Evolutionary conservation across 2,797 vertebrate genomes (phyloP).

Genomic region (Coranthus polyacanthus): DNA sequence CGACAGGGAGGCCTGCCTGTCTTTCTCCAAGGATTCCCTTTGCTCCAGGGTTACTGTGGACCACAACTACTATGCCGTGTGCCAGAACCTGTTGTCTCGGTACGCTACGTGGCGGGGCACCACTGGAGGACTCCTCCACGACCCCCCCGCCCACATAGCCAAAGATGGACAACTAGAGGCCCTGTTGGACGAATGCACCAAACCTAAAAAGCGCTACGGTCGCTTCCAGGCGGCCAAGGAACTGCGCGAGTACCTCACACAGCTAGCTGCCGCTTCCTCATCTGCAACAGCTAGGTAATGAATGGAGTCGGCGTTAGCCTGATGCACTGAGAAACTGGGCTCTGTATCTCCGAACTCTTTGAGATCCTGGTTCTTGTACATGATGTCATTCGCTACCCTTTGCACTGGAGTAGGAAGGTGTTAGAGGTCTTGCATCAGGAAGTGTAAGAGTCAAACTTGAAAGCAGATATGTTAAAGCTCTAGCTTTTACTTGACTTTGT

Average conservation of each 20-base stretch:
- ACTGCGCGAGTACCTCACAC: slow-evolving; percentile 94
- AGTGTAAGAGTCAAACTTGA: slow-evolving; percentile 61
- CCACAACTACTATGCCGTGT: slow-evolving; percentile 98
- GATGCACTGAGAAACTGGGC: slow-evolving; percentile 62
- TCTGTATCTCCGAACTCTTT: slow-evolving; percentile 57
- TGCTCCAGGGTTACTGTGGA: slow-evolving; percentile 96
- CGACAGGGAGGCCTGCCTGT: slow-evolving; percentile 97
- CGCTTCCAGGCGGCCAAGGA: slow-evolving; percentile 96
- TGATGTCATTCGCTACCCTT: slow-evolving; percentile 75
- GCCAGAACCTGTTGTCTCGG: slow-evolving; percentile 97
- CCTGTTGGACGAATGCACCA: slow-evolving; percentile 97
- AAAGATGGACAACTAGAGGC: slow-evolving; percentile 94
- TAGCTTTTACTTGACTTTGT: slow-evolving; percentile 68
- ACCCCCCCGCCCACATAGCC: slow-evolving; percentile 93
- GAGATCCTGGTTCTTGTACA: slow-evolving; percentile 72
- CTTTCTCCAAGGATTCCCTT: slow-evolving; percentile 98
- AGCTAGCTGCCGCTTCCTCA: slow-evolving; percentile 86
- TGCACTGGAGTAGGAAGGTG: slow-evolving; percentile 56
- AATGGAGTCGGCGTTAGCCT: slow-evolving; percentile 69
- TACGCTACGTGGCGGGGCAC: slow-evolving; percentile 97
- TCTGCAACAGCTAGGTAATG: slow-evolving; percentile 91
- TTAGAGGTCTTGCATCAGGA: slow-evolving; percentile 59
- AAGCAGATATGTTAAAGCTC: slow-evolving; percentile 68
- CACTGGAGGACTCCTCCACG: slow-evolving; percentile 95
- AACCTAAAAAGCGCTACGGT: slow-evolving; percentile 94